Evolutionary conservation across 2,113 vertebrate species (phyloP), one percentile per base, ranked within the genome.

Genomic region (Arvicanthis niloticus): DNA sequence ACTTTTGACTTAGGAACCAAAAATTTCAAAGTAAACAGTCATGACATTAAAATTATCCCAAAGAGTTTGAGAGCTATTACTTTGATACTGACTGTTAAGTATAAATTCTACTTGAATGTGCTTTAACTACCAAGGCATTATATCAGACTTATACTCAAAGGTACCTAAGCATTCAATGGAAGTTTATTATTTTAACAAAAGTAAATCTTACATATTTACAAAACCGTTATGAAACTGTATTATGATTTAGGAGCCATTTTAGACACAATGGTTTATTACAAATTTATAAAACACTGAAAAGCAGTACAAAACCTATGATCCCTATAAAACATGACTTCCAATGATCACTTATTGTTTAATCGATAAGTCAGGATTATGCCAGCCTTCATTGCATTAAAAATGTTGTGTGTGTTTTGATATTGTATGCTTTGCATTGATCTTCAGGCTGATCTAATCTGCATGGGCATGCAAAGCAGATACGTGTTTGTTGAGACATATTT

Each of bases 1-100:
- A 97, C 45, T 73, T 89, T 96, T 97, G 53, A 94, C 26, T 76
- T 70, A 89, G 51, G n/a, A 51, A 87, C 31, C 11, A 84, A 91
- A 96, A 97, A 17, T 84, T 85, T 0, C 87, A 87, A 87, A 70
- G 81, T 81, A n/a, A 91, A 91, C 70, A 34, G 2, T 31, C 88
- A 34, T 78, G 73, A 77, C 3, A 65, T 77, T 62, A 68, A 90
- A 85, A 37, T 76, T 56, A 37, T 19, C 13, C 13, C 53, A 48
- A 58, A 85, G 7, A 31, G 0, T 76, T 93, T 70, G 56, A 87
- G 4, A 93, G 24, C 29, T 75, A 17, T 53, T 93, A n/a, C 45
- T 34, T 65, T 29, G 7, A 51, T 68, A 31, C 31, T 72, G 8
- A 94, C 62, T 48, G 3, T 17, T 82, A 77, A 80, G 6, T 7